A percentile compares a stretch with the other conserved stretches of the same genome.
phyloP scores from a whole-genome alignment of 2,797 vertebrate genomes.

The Paramormyrops hopkinsi region DNA sequence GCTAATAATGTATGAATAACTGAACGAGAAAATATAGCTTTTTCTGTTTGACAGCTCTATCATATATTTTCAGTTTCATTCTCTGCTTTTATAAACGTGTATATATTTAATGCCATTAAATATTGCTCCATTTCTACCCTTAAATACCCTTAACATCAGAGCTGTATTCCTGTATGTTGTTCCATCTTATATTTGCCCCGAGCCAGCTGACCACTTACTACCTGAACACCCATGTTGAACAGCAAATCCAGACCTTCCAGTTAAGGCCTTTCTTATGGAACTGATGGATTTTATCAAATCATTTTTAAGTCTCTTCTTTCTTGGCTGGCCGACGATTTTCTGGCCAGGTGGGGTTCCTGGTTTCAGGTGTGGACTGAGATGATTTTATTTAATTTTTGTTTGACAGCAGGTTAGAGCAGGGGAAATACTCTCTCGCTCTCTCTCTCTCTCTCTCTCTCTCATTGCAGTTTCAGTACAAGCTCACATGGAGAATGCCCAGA shows the following conservation, averaged over 20 bases:
- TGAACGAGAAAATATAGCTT: neutral
- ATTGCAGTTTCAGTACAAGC: neutral
- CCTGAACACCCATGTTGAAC: neutral
- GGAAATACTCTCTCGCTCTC: neutral
- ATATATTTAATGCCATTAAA: neutral
- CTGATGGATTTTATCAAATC: conserved; percentile 9
- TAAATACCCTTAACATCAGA: neutral
- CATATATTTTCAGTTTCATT: neutral
- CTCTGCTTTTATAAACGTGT: neutral
- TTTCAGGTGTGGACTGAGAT: neutral
- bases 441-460: neutral
- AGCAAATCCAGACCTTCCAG: neutral
- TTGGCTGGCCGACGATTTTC: neutral
- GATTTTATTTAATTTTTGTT: neutral
- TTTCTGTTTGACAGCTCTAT: neutral
- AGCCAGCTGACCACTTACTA: neutral
- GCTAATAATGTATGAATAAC: neutral
- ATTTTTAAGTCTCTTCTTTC: neutral
- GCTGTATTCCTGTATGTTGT: neutral
- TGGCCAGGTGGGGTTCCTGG: neutral
- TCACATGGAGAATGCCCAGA: neutral
- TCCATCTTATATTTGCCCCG: neutral
- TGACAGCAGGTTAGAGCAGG: neutral
- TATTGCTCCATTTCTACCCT: neutral
- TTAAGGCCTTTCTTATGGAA: neutral